Percentiles rank a stretch among this genome's conserved stretches.
Evolutionary conservation across 1,140 invertebrate species (phyloP).

Genomic region (Euwallacea fornicatus): DNA sequence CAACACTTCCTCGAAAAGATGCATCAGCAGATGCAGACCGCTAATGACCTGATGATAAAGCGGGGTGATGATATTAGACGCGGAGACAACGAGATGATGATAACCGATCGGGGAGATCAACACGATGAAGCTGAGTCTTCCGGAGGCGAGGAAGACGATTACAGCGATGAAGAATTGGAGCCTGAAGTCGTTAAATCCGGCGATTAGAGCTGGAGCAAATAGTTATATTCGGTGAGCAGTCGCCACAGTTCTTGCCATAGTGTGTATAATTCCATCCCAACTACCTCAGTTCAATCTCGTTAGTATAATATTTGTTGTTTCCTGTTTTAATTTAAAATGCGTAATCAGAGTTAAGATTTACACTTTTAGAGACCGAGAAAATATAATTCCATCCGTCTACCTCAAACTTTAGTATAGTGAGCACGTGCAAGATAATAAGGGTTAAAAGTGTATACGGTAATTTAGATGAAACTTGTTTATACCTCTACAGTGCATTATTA

Average conservation of each 20-base stretch:
- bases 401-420: constrained; percentile 47
- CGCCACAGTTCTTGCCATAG: constrained; percentile 41
- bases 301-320: constrained; percentile 17
- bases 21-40: constrained; percentile 57
- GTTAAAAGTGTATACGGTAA: constrained; percentile 51
- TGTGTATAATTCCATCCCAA: constrained; percentile 53
- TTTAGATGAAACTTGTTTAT: constrained; percentile 38
- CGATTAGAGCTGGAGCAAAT: constrained; percentile 44
- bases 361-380: constrained; percentile 5
- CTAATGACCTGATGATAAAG: constrained; percentile 52
- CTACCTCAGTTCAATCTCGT: constrained; percentile 50
- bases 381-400: constrained; percentile 54
- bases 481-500: constrained; percentile 38
- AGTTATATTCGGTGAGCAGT: constrained; percentile 30
- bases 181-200: constrained; percentile 50
- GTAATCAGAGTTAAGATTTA: not conserved
- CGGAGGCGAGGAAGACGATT: constrained; percentile 51
- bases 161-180: constrained; percentile 52
- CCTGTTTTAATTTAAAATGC: constrained; percentile 5
- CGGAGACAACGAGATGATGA: constrained; percentile 46
- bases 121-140: constrained; percentile 49
- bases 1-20: constrained; percentile 64
- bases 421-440: constrained; percentile 43
- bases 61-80: constrained; percentile 48
- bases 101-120: constrained; percentile 45